Evolutionary conservation across 2,113 vertebrate genomes (phyloP), one percentile per base, ranked within the genome.

Genomic region (Erythrocercus mccallii): DNA sequence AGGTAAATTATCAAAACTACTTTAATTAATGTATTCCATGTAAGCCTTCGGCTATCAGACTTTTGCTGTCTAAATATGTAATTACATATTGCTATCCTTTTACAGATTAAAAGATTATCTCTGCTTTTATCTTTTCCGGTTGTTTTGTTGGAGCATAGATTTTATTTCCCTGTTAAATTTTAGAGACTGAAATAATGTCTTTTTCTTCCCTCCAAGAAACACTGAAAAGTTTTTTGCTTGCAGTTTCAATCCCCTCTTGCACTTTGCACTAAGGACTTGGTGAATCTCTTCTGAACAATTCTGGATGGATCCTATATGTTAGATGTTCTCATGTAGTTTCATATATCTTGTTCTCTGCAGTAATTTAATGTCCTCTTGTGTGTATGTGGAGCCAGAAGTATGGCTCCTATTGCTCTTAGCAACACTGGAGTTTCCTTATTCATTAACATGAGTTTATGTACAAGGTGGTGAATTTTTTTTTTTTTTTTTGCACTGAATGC

Each of bases 31-130:
- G 0, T 88, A 68, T 86, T 38, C 15, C 33, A 37, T 81, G 35
- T 92, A 97, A 94, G 61, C 61, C 61, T 94, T 94, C 85, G 57
- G 44, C 81, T 95, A 88, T 90, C 66, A 85, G 42, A 80, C 64
- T 94, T 86, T 18, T 33, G 4, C 35, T 80, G 42, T 70, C 72
- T 90, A 86, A 93, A 92, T 83, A 87, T 90, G 38, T 90, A 94
- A 91, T 90, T 78, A 90, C 27, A 51, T 70, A 47, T 47, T 70
- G 54, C 78, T 92, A 58, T 66, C 27, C 79, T 21, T 66, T 92
- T 91, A 69, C 35, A 83, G 56, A 90, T 93, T 80, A 80, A 83
- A 88, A 88, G 25, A 30, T 93, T 96, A 78, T 94, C 23, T 47
- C 71, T 70, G 53, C 69, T 79, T 90, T 68, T 65, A 90, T 86